These are phyloP conservation scores for Andricus grossulariae DNA, from an alignment of 1,140 invertebrate species.

Conservation along the genomic window DNA sequence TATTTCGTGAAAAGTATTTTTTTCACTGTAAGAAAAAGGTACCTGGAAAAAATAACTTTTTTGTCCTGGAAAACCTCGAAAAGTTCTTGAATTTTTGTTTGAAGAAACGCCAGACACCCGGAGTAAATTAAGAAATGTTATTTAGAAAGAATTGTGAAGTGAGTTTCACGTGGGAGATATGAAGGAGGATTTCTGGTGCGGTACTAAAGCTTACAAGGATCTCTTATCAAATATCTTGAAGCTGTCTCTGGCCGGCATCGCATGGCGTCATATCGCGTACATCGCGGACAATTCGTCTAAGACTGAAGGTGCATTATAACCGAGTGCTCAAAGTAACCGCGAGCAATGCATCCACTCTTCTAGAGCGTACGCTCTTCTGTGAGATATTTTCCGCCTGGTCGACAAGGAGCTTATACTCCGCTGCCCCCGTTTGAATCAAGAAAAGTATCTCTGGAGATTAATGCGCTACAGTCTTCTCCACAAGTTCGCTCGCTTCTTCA, in stretches of 20 bases:
- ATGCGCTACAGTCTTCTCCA: conserved; percentile 5
- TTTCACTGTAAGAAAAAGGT: no score
- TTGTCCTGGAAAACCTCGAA: no score
- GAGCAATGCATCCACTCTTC: conserved; percentile 2
- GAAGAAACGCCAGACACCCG: no score
- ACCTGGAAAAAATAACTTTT: no score
- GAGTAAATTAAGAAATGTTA: no score
- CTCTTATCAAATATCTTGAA: conserved; percentile 9
- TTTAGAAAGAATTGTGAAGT: no score
- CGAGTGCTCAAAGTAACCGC: conserved; percentile 18
- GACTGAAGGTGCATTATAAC: conserved; percentile 12
- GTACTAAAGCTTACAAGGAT: not conserved
- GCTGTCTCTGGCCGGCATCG: not conserved
- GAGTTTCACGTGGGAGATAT: no score
- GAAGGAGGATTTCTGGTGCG: no score
- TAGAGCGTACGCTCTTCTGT: conserved; percentile 2
- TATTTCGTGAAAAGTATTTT: no score
- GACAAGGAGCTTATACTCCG: not conserved
- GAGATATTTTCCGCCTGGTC: conserved; percentile 26
- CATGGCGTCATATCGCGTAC: not conserved
- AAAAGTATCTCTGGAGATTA: conserved; percentile 24
- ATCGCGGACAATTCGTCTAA: conserved; percentile 25
- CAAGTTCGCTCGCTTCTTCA: conserved; percentile 7
- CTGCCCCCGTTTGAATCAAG: conserved; percentile 6
- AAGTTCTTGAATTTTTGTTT: no score